Evolutionary conservation across 1,140 invertebrate genomes (phyloP).

Genomic region (Lycorma delicatula): DNA sequence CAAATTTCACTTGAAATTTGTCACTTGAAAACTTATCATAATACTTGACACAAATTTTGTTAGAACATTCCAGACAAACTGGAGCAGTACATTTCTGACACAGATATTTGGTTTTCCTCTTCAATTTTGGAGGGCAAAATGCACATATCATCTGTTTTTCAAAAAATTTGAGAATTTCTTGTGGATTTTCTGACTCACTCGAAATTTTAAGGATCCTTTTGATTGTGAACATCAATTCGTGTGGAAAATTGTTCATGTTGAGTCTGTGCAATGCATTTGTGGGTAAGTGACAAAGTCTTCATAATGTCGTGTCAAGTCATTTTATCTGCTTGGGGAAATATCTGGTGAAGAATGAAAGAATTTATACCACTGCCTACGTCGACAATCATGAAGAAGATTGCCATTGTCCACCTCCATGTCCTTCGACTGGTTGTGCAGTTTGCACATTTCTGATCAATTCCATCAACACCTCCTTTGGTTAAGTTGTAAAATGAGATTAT

Average conservation of each 20-base stretch:
- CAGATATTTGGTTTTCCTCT: neutral
- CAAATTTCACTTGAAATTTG: too few relatives aligned
- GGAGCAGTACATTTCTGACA: neutral
- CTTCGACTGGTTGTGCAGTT: neutral
- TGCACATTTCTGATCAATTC: conserved; percentile 3
- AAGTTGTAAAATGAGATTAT: conserved; percentile 9
- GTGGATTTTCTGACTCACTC: too few relatives aligned
- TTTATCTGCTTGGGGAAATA: too few relatives aligned
- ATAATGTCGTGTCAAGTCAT: too few relatives aligned
- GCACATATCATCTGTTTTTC: neutral
- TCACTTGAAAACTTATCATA: too few relatives aligned
- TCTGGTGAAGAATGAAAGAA: conserved; percentile 1
- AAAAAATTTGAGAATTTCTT: too few relatives aligned
- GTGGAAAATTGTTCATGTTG: too few relatives aligned
- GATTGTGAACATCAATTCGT: too few relatives aligned
- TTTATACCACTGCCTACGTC: conserved; percentile 1
- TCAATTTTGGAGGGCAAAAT: neutral
- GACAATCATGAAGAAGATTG: neutral
- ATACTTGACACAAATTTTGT: conserved; percentile 1
- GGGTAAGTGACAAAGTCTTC: too few relatives aligned
- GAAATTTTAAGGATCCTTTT: too few relatives aligned
- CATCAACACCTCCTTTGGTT: conserved; percentile 7
- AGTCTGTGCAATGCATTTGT: too few relatives aligned
- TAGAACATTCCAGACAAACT: conserved; percentile 3
- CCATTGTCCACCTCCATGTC: neutral